phyloP scores from a whole-genome alignment of 2,888 invertebrate genomes.

The Trichogramma evanescens region DNA sequence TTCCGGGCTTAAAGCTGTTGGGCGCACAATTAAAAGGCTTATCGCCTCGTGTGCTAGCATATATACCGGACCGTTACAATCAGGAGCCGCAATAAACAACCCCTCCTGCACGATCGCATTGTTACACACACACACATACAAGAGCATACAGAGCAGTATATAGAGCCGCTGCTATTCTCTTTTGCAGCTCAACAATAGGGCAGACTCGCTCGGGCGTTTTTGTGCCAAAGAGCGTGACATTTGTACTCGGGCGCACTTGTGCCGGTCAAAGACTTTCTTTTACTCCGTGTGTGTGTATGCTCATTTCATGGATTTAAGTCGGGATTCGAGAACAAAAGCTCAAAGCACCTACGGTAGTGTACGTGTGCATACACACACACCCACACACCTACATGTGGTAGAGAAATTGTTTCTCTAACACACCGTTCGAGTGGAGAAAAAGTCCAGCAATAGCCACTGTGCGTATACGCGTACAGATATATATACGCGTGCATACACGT shows the following conservation, averaged over 20 bases:
- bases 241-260: slow-evolving; percentile 11
- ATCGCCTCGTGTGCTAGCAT: too few species aligned
- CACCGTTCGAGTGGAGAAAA: neutral
- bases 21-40: too few species aligned
- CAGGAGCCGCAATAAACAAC: too few species aligned
- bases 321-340: slow-evolving; percentile 20
- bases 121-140: too few species aligned
- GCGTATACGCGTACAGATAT: neutral
- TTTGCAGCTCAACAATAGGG: neutral
- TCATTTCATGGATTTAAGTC: slow-evolving; percentile 23
- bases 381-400: neutral
- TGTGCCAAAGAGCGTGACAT: slow-evolving; percentile 18
- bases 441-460: neutral
- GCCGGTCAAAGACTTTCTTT: too few species aligned
- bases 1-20: too few species aligned
- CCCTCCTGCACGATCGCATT: too few species aligned
- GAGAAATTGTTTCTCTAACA: slow-evolving; percentile 17
- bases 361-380: neutral
- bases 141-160: too few species aligned
- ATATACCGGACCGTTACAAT: too few species aligned
- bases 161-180: neutral
- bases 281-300: slow-evolving; percentile 3
- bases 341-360: neutral
- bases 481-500: neutral
- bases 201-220: too few species aligned